Conservation (phyloP, 2,113 vertebrate genomes). For the Antennarius striatus region DNA sequence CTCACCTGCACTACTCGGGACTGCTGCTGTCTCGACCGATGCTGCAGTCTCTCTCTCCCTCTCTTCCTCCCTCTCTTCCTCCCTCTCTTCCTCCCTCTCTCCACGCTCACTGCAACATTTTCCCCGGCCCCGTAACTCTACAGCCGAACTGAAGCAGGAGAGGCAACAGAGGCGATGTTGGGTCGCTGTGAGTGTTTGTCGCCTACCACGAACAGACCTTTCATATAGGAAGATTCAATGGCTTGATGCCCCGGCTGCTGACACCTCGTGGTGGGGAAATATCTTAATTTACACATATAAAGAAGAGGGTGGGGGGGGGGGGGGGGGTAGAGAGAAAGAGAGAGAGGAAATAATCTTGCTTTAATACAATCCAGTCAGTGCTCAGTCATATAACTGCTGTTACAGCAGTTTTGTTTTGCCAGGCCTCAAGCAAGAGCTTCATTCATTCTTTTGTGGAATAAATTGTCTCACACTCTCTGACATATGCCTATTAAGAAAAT, state of each 20-base stretch:
- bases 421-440: constrained; percentile 49
- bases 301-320: constrained; percentile 19
- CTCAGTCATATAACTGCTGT: constrained; percentile 64
- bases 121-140: constrained; percentile 82
- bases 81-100: constrained; percentile 62
- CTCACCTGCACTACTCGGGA: constrained; percentile 93
- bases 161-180: constrained; percentile 67
- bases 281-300: constrained; percentile 74
- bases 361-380: constrained; percentile 45
- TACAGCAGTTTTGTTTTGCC: constrained; percentile 56
- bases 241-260: constrained; percentile 65
- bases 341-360: constrained; percentile 51
- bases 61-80: constrained; percentile 52
- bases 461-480: constrained; percentile 14
- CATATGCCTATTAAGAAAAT: too few relatives aligned
- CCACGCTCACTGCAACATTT: constrained; percentile 81
- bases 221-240: constrained; percentile 74
- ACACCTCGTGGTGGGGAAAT: constrained; percentile 64
- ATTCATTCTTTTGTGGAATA: constrained; percentile 50
- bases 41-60: constrained; percentile 81
- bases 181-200: constrained; percentile 56
- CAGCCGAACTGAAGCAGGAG: constrained; percentile 86
- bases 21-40: constrained; percentile 88
- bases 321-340: constrained; percentile 38
- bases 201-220: constrained; percentile 63